Evolutionary conservation across 2,113 vertebrate genomes (phyloP).

Genomic region (Chionodraco myersi): DNA sequence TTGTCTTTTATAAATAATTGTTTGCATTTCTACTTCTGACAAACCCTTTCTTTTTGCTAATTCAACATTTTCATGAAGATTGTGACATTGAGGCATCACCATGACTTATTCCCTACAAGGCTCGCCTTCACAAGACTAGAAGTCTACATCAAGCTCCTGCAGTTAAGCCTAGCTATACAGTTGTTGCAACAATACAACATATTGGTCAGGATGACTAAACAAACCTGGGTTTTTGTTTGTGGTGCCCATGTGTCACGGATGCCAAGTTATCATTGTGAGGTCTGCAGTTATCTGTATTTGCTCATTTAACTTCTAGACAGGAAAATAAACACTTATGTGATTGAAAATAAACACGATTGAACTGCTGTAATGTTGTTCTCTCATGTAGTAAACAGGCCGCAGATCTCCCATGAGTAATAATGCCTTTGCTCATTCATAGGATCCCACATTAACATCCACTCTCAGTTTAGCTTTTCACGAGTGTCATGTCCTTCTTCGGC

Average conservation of each 20-base stretch:
- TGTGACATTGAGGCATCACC: conserved; percentile 29
- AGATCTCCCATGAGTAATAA: conserved; percentile 6
- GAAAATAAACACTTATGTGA: conserved; percentile 48
- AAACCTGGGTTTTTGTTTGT: conserved; percentile 71
- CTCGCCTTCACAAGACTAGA: conserved; percentile 76
- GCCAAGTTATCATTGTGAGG: conserved; percentile 81
- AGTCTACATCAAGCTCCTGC: conserved; percentile 81
- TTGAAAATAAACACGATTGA: conserved; percentile 58
- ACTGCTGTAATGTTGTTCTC: conserved; percentile 46
- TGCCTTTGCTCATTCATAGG: conserved; percentile 59
- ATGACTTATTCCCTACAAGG: conserved; percentile 18
- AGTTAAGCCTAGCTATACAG: conserved; percentile 83
- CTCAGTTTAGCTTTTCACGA: conserved; percentile 39
- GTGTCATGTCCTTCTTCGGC: conserved; percentile 44
- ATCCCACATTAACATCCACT: conserved; percentile 31
- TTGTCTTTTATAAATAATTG: neutral
- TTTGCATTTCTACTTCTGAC: neutral
- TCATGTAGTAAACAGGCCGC: conserved; percentile 28
- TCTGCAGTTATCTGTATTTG: conserved; percentile 80
- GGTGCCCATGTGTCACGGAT: conserved; percentile 56
- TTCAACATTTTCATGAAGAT: too few relatives aligned
- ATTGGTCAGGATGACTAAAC: conserved; percentile 70
- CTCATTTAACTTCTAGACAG: conserved; percentile 68
- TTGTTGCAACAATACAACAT: conserved; percentile 65
- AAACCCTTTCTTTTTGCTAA: too few relatives aligned